Evolutionary conservation across 2,888 invertebrate species (phyloP).

Genomic region (Nebria brevicollis): DNA sequence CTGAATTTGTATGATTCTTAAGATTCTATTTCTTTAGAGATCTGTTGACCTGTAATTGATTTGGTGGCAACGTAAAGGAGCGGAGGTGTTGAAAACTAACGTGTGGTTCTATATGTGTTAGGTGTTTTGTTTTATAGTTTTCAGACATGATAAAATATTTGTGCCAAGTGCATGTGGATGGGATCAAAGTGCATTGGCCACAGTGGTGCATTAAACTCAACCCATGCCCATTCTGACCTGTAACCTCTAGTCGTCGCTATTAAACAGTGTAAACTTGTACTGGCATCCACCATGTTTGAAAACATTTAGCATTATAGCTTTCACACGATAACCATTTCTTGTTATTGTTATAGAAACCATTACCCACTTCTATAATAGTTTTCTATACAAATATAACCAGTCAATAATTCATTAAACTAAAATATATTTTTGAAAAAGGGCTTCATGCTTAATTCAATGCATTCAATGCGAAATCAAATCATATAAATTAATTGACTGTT

Average conservation of each 20-base stretch:
- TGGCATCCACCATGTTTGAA: conserved; percentile 5
- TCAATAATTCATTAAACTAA: too few relatives aligned
- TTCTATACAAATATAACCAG: not conserved
- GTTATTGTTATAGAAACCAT: not conserved
- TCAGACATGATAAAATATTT: not conserved
- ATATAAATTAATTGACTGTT: too few relatives aligned
- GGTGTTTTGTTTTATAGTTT: not conserved
- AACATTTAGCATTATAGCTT: conserved; percentile 3
- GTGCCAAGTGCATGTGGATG: not conserved
- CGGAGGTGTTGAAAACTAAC: not conserved
- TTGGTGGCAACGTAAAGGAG: not conserved
- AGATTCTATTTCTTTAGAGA: too few relatives aligned
- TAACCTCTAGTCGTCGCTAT: conserved; percentile 25
- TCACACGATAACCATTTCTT: not conserved
- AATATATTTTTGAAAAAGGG: too few relatives aligned
- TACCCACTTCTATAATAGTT: not conserved
- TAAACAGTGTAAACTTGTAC: conserved; percentile 13
- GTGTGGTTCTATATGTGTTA: not conserved
- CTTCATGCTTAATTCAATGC: too few relatives aligned
- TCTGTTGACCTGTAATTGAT: not conserved
- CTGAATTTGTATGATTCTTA: too few relatives aligned
- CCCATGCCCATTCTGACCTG: conserved; percentile 32
- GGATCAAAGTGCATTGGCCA: conserved; percentile 23
- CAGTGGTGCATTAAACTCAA: conserved; percentile 35
- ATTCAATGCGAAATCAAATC: too few relatives aligned